Evolutionary conservation across 2,888 invertebrate genomes (phyloP).

Genomic region (Trachelus troglodyta): DNA sequence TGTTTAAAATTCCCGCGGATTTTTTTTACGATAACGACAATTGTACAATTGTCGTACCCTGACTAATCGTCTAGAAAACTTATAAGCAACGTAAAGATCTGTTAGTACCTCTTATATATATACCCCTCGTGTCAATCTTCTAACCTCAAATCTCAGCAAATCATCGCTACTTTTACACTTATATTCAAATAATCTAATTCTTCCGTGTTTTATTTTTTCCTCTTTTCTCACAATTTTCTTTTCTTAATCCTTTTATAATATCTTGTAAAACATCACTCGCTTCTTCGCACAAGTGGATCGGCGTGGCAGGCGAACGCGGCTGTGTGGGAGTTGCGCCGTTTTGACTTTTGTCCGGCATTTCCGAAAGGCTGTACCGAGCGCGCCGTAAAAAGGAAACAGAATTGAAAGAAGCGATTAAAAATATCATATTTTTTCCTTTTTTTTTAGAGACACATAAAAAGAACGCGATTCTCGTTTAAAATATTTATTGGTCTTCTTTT

Average conservation of each 20-base stretch:
- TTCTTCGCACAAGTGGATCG: conserved; percentile 42
- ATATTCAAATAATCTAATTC: conserved; percentile 14
- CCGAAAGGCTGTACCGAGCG: conserved; percentile 5
- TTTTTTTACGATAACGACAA: conserved; percentile 1
- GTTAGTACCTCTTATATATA: neutral
- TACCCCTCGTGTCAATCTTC: neutral
- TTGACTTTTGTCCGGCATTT: conserved; percentile 14
- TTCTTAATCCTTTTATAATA: neutral
- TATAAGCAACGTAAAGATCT: neutral
- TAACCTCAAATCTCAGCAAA: too few relatives aligned
- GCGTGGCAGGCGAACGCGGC: conserved; percentile 50
- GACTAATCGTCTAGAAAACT: neutral
- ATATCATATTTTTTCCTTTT: neutral
- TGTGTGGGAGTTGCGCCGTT: conserved; percentile 49
- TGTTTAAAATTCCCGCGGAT: neutral
- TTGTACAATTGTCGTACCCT: neutral
- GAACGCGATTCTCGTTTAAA: neutral
- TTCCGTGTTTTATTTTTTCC: conserved; percentile 29
- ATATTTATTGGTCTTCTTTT: neutral
- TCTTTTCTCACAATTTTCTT: conserved; percentile 11
- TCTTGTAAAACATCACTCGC: conserved; percentile 45
- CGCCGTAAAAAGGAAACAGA: neutral
- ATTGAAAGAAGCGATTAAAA: neutral
- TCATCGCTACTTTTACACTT: neutral
- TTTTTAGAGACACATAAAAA: neutral